Evolutionary conservation across 2,113 vertebrate species (phyloP).

Genomic region (Bubo bubo): DNA sequence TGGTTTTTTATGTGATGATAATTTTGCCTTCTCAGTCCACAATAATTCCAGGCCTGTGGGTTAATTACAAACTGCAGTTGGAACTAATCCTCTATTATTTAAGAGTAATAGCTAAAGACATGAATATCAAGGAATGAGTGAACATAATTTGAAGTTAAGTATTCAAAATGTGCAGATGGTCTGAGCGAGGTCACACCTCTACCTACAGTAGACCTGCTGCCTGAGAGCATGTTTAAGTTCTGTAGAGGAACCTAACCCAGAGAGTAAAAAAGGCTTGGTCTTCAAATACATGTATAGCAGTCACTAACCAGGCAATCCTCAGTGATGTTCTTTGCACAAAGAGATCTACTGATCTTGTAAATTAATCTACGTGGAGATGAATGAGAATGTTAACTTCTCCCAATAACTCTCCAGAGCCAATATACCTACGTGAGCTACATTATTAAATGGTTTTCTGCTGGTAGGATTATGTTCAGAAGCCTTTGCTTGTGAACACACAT

Average conservation of each 20-base stretch:
- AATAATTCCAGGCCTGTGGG: background rate
- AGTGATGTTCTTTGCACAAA: background rate
- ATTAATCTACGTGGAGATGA: background rate
- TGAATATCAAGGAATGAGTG: background rate
- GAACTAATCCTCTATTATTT: background rate
- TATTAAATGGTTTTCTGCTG: background rate
- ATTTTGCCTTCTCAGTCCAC: background rate
- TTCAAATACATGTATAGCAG: accelerated
- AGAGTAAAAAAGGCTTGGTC: background rate
- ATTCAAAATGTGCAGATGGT: background rate
- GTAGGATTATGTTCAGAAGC: background rate
- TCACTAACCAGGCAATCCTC: background rate
- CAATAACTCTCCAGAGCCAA: background rate
- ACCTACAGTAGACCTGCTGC: background rate
- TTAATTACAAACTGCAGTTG: background rate
- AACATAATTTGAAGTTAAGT: background rate
- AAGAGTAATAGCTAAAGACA: background rate
- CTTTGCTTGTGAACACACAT: background rate
- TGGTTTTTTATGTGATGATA: background rate
- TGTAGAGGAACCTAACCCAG: background rate
- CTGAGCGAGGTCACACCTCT: background rate
- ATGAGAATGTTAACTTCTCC: background rate
- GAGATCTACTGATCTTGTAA: background rate
- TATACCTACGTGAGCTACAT: background rate
- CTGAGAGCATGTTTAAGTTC: background rate